Base-by-base conservation (phyloP, 2,797 vertebrate genomes). In the Pipistrellus pipistrellus region DNA sequence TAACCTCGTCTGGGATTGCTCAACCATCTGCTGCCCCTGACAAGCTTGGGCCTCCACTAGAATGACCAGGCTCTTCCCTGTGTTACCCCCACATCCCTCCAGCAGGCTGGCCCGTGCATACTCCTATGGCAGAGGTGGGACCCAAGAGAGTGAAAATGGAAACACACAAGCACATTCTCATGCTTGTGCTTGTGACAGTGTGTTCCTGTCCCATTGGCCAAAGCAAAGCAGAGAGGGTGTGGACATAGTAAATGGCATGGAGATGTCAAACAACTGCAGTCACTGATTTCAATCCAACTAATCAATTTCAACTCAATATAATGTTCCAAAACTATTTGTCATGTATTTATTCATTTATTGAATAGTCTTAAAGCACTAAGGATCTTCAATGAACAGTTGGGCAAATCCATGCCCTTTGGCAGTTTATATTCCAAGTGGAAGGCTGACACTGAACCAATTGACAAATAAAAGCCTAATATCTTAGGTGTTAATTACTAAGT, bases 331-430 rank as follows among this genome's bases (percentile, higher is more conserved):
- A 66, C 51, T 87, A 66, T 62, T 69, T 93, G 53, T 71, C 85
- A 72, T 53, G 48, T n/a, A 25, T 85, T 88, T 81, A 82, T 90
- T 91, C 38, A 72, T 82, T 82, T 73, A 12, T 12, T 18, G 30
- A 59, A 69, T 41, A 35, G 14, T 27, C 85, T 85, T 78, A 51
- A 53, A 81, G 13, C 3, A 35, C 1, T 3, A 3, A 23, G 18
- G 23, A 18, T 80, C 23, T 51, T 44, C 46, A n/a, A 11, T 2
- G 53, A 69, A 55, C 27, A 51, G 88, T 64, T 0, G 55, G n/a
- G 13, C 4, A 85, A 59, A 75, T 17, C 69, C 4, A 14, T 75
- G 23, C 32, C 48, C 20, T 23, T 12, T 6, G 0, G 8, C 18
- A 38, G 44, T 20, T 92, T 53, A 32, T 72, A 17, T 35, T 87